Percentiles rank a stretch among this genome's conserved stretches.
Evolutionary conservation across 1,140 invertebrate species (phyloP).

Genomic region (Calliopsis andreniformis): DNA sequence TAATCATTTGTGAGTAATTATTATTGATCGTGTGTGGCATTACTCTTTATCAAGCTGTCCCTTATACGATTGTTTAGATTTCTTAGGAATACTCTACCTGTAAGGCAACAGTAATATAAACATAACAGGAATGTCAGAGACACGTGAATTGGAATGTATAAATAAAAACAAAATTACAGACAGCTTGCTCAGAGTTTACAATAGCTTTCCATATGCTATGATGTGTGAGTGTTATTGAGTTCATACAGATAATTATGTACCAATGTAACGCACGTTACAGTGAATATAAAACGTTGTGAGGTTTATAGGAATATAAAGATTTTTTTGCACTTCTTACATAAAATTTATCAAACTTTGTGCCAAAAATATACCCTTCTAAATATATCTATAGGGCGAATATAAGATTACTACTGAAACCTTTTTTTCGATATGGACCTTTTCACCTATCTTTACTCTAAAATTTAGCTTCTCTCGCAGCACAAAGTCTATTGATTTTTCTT

Average conservation of each 20-base stretch:
- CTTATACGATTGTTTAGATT: constrained; percentile 18
- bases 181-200: constrained; percentile 75
- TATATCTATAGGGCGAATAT: constrained; percentile 36
- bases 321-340: constrained; percentile 24
- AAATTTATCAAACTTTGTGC: constrained; percentile 57
- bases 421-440: constrained; percentile 5
- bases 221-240: constrained; percentile 14
- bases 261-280: constrained; percentile 19
- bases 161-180: constrained; percentile 45
- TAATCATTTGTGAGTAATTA: constrained; percentile 64
- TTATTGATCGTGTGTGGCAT: constrained; percentile 53
- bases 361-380: constrained; percentile 60
- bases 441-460: background rate
- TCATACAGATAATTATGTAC: constrained; percentile 18
- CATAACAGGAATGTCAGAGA: constrained; percentile 10
- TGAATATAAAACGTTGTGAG: constrained; percentile 46
- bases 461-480: background rate
- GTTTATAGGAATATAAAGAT: constrained; percentile 37
- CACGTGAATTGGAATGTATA: constrained; percentile 24
- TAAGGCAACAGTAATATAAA: background rate
- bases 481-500: background rate
- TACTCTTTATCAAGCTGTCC: constrained; percentile 74
- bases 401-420: background rate
- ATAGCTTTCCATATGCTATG: constrained; percentile 51
- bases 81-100: background rate